These are phyloP conservation scores for Cuniculus paca DNA, from an alignment of 2,797 vertebrate genomes.

Conservation along the genomic window DNA sequence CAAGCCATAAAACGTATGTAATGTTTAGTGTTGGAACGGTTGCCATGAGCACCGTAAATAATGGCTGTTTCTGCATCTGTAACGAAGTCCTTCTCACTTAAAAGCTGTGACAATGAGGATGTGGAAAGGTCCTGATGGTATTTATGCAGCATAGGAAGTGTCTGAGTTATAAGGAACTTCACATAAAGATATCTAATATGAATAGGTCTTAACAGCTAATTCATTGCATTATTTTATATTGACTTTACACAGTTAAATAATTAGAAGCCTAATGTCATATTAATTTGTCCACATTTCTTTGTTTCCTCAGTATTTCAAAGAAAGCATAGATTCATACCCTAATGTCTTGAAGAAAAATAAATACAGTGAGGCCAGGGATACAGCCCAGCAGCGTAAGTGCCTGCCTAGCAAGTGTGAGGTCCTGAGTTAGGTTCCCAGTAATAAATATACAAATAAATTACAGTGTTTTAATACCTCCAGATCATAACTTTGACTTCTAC, in stretches of 20 bases:
- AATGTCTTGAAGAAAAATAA: constrained; percentile 13
- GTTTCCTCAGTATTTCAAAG: background rate
- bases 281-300: background rate
- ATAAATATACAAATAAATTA: too few species aligned
- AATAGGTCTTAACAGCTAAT: background rate
- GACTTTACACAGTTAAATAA: background rate
- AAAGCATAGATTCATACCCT: background rate
- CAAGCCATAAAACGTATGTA: background rate
- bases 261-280: background rate
- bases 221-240: background rate
- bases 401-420: too few species aligned
- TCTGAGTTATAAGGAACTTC: background rate
- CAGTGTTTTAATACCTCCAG: background rate
- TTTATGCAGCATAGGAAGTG: background rate
- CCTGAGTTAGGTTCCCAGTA: too few species aligned
- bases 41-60: background rate
- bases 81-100: background rate
- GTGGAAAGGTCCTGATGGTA: background rate
- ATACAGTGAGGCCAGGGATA: background rate
- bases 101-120: background rate
- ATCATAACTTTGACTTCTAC: background rate
- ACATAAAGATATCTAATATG: background rate
- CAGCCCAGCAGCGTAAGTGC: too few species aligned
- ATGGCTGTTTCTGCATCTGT: background rate
- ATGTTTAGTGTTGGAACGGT: constrained; percentile 20